Conservation (phyloP, 1,140 invertebrate genomes). For the Metopolophium dirhodum region DNA sequence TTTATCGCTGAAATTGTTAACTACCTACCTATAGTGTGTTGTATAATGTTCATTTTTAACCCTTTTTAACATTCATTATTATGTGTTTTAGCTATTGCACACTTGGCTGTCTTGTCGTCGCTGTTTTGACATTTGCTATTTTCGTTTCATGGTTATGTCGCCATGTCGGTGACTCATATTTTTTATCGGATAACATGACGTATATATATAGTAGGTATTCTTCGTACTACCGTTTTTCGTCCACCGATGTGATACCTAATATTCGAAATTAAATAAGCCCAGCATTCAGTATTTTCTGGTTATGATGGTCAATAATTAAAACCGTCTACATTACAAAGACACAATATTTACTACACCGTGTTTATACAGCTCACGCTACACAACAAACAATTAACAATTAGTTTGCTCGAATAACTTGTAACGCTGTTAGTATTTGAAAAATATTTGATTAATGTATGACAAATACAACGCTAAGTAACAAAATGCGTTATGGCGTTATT, state of each 20-base stretch:
- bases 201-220: background rate
- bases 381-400: background rate
- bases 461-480: background rate
- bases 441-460: background rate
- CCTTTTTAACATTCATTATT: background rate
- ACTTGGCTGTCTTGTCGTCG: background rate
- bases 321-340: background rate
- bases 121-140: background rate
- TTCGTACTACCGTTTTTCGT: background rate
- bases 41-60: background rate
- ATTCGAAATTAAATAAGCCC: background rate
- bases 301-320: background rate
- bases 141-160: background rate
- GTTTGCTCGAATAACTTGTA: background rate
- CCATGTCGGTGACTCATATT: background rate
- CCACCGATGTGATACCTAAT: background rate
- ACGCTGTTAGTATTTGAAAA: background rate
- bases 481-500: background rate
- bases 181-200: background rate
- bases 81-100: background rate
- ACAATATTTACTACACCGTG: background rate
- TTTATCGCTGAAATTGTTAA: too few relatives aligned
- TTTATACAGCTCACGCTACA: background rate
- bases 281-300: background rate
- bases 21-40: too few relatives aligned